A percentile compares a stretch with the other conserved stretches of the same genome.
These are phyloP conservation scores for Sterrhoptilus dennistouni DNA, from an alignment of 2,113 vertebrate species.

Conservation along the genomic window DNA sequence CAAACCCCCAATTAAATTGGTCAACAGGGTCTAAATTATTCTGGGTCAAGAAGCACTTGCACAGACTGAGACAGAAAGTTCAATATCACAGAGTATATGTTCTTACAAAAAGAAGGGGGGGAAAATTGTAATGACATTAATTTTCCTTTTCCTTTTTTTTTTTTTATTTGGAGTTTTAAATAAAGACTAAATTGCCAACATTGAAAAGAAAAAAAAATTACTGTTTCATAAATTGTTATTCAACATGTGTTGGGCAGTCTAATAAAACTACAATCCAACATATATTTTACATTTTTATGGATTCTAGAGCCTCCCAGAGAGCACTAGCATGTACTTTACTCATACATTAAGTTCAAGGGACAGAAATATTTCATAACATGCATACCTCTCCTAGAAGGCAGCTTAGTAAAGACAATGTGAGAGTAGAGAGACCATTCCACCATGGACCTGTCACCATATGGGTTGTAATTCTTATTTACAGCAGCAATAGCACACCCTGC, in stretches of 20 bases:
- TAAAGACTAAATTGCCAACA: not conserved
- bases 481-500: not conserved
- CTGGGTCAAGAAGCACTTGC: not conserved
- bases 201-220: not conserved
- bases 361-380: slow-evolving; percentile 23
- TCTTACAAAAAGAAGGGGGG: not conserved
- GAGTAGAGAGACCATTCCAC: slow-evolving; percentile 18
- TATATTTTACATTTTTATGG: not conserved
- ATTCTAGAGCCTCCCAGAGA: not conserved
- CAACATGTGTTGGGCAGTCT: not conserved
- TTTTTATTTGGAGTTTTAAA: not conserved
- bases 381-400: not conserved
- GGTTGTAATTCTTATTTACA: slow-evolving; percentile 58
- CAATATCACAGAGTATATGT: not conserved
- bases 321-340: not conserved
- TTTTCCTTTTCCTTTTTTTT: not conserved
- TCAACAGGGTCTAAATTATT: not conserved
- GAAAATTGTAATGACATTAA: not conserved
- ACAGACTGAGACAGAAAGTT: not conserved
- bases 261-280: not conserved
- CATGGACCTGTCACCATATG: slow-evolving; percentile 17
- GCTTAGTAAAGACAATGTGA: not conserved
- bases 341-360: not conserved
- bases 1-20: not conserved
- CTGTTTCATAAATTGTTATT: not conserved